Percentiles rank a stretch among this genome's conserved stretches.
phyloP scores from a whole-genome alignment of 2,888 invertebrate species.

The Eretmocerus hayati region DNA sequence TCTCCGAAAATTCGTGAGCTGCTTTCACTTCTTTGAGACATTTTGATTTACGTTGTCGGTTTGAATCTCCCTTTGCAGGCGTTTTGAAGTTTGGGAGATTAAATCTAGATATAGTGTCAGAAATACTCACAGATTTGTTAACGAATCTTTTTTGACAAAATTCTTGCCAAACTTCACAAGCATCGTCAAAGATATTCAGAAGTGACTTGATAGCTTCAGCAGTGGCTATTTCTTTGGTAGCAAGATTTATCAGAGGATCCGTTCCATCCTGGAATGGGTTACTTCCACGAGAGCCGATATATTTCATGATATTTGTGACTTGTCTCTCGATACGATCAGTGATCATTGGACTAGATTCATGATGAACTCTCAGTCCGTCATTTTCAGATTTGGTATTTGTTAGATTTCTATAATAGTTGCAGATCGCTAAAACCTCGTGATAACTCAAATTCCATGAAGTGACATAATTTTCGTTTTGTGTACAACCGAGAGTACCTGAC shows the following conservation, averaged over 20 bases:
- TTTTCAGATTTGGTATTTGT: slow-evolving; percentile 1
- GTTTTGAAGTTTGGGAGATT: neutral
- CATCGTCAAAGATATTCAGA: slow-evolving; percentile 1
- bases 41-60: neutral
- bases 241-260: slow-evolving; percentile 4
- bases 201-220: neutral
- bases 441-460: slow-evolving; percentile 3
- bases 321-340: slow-evolving; percentile 6
- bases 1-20: neutral
- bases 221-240: neutral
- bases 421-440: neutral
- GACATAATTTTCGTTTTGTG: slow-evolving; percentile 3
- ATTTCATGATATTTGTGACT: slow-evolving; percentile 7
- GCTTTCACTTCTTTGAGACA: neutral
- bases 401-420: slow-evolving; percentile 5
- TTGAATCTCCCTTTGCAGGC: neutral
- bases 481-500: slow-evolving; percentile 7
- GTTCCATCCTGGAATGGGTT: neutral
- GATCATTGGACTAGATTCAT: neutral
- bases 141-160: slow-evolving; percentile 1
- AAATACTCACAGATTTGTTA: slow-evolving; percentile 1
- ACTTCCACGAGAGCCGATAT: neutral
- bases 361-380: slow-evolving; percentile 6
- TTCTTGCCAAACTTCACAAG: neutral
- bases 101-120: slow-evolving; percentile 1